Evolutionary conservation across 2,113 vertebrate genomes (phyloP).

Genomic region (Lycaon pictus): DNA sequence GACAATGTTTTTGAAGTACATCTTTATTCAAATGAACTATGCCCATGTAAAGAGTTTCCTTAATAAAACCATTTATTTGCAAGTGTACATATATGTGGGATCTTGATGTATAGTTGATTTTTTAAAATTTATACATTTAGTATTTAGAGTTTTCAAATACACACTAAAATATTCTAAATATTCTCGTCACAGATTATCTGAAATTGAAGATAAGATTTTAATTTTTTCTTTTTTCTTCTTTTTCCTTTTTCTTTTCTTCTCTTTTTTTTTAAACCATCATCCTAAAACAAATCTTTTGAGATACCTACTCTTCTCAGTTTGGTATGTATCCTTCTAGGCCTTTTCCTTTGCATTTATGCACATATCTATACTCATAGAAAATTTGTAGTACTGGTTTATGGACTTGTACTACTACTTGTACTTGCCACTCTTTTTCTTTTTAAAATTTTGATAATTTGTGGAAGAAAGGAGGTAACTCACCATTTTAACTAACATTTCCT

Average conservation of each 20-base stretch:
- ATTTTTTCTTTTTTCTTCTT: neutral
- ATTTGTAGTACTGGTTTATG: neutral
- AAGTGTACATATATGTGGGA: conserved; percentile 3
- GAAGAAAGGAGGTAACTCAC: neutral
- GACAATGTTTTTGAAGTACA: neutral
- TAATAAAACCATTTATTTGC: conserved; percentile 44
- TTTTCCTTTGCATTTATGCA: conserved; percentile 22
- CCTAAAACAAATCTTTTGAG: conserved; percentile 50
- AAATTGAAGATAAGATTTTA: neutral
- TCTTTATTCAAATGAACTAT: conserved; percentile 18
- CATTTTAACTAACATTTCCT: neutral
- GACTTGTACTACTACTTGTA: neutral
- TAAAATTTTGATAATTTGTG: neutral
- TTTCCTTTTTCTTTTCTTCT: neutral
- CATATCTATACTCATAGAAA: neutral
- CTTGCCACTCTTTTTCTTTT: neutral
- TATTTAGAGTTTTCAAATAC: conserved; percentile 18
- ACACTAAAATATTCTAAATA: conserved; percentile 50
- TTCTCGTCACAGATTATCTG: conserved; percentile 6
- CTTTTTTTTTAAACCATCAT: neutral
- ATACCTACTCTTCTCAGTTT: conserved; percentile 4
- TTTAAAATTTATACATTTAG: neutral
- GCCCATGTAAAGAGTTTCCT: neutral
- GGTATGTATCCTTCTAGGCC: neutral
- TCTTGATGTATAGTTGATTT: conserved; percentile 30